Evolutionary conservation across 2,113 vertebrate genomes (phyloP).

Genomic region (Rhinolophus sinicus): DNA sequence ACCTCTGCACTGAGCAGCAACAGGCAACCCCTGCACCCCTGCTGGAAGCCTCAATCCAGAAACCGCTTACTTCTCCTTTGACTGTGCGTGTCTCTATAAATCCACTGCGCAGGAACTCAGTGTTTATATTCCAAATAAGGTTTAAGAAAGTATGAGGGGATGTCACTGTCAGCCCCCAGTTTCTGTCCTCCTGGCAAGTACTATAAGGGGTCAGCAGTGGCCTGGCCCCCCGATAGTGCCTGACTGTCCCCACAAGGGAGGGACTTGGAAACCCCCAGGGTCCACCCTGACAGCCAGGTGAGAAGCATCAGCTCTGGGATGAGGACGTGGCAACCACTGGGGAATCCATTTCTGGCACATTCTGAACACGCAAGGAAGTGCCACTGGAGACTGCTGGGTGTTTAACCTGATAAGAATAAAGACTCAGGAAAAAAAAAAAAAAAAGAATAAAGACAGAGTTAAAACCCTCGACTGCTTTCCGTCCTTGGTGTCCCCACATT

Average conservation of each 20-base stretch:
- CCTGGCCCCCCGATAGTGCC: not conserved
- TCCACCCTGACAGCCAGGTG: not conserved
- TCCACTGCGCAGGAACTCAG: not conserved
- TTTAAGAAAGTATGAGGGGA: not conserved
- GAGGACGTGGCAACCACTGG: not conserved
- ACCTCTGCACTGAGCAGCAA: not conserved
- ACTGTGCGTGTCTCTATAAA: not conserved
- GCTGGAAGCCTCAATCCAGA: not conserved
- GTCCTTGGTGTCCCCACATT: not conserved
- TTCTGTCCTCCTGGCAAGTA: not conserved
- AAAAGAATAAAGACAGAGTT: no score
- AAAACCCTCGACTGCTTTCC: not conserved
- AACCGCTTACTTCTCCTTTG: not conserved
- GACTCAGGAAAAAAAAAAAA: not conserved
- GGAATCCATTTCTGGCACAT: not conserved
- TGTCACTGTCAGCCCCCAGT: not conserved
- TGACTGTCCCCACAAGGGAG: not conserved
- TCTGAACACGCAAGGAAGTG: not conserved
- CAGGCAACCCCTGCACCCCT: not conserved
- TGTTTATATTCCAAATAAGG: not conserved
- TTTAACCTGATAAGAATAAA: not conserved
- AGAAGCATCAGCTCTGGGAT: not conserved
- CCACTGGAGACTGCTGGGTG: not conserved
- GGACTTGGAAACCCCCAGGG: not conserved
- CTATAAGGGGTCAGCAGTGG: not conserved